Evolutionary conservation across 2,113 vertebrate species (phyloP), one percentile per base, ranked within the genome.

Genomic region (Monarcha castaneiventris): DNA sequence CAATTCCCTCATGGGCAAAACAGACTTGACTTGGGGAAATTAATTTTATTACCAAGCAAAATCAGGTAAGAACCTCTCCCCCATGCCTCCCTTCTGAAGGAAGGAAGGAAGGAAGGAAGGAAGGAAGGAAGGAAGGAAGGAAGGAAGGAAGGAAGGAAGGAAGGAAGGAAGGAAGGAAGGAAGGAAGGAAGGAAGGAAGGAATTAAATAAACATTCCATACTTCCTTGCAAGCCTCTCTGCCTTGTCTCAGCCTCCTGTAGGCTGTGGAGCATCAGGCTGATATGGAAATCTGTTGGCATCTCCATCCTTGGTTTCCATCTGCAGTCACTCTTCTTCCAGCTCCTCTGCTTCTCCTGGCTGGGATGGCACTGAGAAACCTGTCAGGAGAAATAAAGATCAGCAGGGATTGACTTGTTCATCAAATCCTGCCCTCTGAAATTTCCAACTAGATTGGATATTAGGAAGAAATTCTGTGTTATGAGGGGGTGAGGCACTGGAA

Each of bases 61-160:
- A 39, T 44, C 58, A 58, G 43, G 10, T 10, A 20, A 44, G 33
- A 58, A 51, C 9, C 5, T 64, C 43, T 41, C 2, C 5, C 4
- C 5, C 10, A 33, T 0, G 0, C 9, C 10, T 33, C 5, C 14
- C 3, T 35, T 49, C 30, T 41, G 55, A 15, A 54, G 23, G 10
- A 48, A 37, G 14, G 23, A 48, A n/a, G n/a, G n/a, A 37, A 20
- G 32, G 2, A 63, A 26, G 21, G 5, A 54, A 54, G 26, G 22
- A 33, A 48, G n/a, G n/a, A 37, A 20, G 32, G 2, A 63, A 26
- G 21, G 5, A 54, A 54, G 26, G 22, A 33, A 48, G n/a, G n/a
- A 37, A 20, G 32, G 2, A 63, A 26, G 21, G 5, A 54, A 54
- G 26, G 22, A 33, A 48, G n/a, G n/a, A 37, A 20, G 32, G 2